Percentiles rank a stretch among this genome's conserved stretches.
Conservation (phyloP, 2,113 vertebrate genomes). For the Lepidothrix coronata region DNA sequence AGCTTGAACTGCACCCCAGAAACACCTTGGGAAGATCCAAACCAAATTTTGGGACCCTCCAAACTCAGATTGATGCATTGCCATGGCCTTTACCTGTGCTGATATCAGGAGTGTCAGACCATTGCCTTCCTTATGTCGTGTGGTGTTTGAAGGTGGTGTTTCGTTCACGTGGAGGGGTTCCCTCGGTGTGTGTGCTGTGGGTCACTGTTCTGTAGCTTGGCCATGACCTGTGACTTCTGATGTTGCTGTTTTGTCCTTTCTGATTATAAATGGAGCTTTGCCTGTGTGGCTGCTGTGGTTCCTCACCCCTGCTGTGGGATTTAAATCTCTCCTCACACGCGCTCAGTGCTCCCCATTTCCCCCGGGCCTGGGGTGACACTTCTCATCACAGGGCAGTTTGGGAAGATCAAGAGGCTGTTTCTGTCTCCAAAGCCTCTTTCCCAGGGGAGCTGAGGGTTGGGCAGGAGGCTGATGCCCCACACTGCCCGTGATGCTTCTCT, state of each 20-base stretch:
- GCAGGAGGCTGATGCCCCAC: background rate
- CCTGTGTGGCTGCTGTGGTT: background rate
- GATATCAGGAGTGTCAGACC: background rate
- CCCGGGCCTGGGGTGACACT: background rate
- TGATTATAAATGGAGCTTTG: background rate
- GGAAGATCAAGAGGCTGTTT: background rate
- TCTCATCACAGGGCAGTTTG: background rate
- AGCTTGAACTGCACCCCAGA: background rate
- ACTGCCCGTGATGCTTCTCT: accelerated
- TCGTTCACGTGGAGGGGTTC: background rate
- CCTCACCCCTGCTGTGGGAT: background rate
- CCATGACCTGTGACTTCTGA: background rate
- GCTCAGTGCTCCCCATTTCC: accelerated
- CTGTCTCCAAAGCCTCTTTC: background rate
- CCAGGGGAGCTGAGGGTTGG: background rate
- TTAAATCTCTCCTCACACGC: background rate
- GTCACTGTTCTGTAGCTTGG: background rate
- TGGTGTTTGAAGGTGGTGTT: background rate
- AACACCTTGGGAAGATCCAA: background rate
- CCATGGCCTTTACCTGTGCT: background rate
- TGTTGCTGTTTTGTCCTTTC: background rate
- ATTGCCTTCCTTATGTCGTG: accelerated
- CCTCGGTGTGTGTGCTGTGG: background rate
- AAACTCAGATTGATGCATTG: accelerated
- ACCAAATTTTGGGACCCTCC: background rate